phyloP scores from a whole-genome alignment of 2,113 vertebrate genomes.

The Pavo muticus region DNA sequence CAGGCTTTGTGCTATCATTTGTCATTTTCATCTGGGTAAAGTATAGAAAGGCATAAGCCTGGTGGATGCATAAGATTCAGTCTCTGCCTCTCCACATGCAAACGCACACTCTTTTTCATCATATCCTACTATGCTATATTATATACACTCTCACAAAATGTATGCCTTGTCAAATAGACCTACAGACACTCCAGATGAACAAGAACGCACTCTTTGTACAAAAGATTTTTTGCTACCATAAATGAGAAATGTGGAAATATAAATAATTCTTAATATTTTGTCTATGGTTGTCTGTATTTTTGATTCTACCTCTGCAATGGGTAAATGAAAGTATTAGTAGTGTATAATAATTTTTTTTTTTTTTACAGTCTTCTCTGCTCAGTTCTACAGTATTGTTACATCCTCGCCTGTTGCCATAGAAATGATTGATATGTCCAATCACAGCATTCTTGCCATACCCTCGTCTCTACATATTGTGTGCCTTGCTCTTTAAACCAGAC shows the following conservation, averaged over 20 bases:
- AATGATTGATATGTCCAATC: slow-evolving; percentile 57
- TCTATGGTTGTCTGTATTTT: not conserved
- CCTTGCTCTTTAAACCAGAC: not conserved
- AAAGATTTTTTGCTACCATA: slow-evolving; percentile 7
- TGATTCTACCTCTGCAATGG: not conserved
- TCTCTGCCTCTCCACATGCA: not conserved
- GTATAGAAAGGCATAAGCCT: not conserved
- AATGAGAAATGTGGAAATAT: not conserved
- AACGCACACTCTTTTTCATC: not conserved
- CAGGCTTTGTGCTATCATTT: not conserved
- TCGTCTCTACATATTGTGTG: not conserved
- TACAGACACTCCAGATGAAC: slow-evolving; percentile 24
- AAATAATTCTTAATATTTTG: slow-evolving; percentile 6
- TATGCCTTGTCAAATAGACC: slow-evolving; percentile 5
- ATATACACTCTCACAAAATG: not conserved
- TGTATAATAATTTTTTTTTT: slow-evolving; percentile 27
- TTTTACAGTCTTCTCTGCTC: not conserved
- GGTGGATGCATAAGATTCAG: not conserved
- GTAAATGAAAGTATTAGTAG: not conserved
- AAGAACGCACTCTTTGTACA: not conserved
- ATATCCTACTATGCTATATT: not conserved
- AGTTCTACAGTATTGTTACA: not conserved
- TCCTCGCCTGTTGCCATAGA: slow-evolving; percentile 65
- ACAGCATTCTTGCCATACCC: slow-evolving; percentile 10
- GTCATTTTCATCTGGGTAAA: not conserved